Conservation (phyloP, 2,113 vertebrate genomes). For the Carassius carassius region DNA sequence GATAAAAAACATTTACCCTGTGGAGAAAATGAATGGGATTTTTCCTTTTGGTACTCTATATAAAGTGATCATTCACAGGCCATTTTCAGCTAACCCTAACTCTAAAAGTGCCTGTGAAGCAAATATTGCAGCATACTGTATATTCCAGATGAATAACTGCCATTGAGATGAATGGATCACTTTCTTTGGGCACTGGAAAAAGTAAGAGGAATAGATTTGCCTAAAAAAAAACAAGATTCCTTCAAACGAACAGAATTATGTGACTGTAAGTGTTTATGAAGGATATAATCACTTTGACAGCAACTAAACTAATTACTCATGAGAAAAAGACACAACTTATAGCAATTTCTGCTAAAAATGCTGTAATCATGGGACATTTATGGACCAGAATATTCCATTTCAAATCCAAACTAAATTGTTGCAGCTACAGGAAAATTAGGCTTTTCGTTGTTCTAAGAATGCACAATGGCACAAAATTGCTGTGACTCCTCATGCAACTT, state of each 20-base stretch:
- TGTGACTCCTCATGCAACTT: constrained; percentile 20
- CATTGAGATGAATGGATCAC: not conserved
- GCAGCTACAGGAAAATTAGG: not conserved
- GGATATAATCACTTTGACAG: not conserved
- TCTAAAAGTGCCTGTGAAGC: not conserved
- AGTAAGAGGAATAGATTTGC: not conserved
- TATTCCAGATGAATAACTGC: not conserved
- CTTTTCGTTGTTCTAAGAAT: not conserved
- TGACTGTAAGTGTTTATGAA: not conserved
- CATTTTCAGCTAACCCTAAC: not conserved
- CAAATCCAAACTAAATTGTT: constrained; percentile 24
- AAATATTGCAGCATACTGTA: not conserved
- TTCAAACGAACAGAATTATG: not conserved
- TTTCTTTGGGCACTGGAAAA: not conserved
- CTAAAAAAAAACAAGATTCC: constrained; percentile 3
- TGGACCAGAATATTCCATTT: constrained; percentile 31
- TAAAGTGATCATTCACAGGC: not conserved
- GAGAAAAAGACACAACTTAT: not conserved
- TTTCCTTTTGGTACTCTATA: not conserved
- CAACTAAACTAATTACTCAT: constrained; percentile 13
- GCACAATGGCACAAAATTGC: constrained; percentile 9
- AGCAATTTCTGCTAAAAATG: constrained; percentile 3
- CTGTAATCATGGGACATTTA: not conserved
- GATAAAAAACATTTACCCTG: not conserved
- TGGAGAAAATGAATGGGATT: not conserved